Evolutionary conservation across 1,140 invertebrate species (phyloP).

Genomic region (Monomorium pharaonis): DNA sequence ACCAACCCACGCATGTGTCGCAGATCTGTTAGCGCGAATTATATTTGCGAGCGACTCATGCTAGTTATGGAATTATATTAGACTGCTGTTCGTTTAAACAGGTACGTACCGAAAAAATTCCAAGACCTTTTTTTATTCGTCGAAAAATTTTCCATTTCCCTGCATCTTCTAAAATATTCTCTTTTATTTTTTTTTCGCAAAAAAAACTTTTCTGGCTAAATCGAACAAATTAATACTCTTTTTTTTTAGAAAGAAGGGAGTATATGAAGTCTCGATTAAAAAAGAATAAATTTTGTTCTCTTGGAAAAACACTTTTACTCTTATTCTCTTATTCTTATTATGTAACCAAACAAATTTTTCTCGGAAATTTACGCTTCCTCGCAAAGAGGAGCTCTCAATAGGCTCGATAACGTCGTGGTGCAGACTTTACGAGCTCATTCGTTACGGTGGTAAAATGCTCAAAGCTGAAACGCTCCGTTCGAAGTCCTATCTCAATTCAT

Average conservation of each 20-base stretch:
- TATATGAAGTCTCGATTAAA: background rate
- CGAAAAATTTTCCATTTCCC: background rate
- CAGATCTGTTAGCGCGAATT: conserved; percentile 32
- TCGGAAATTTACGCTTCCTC: background rate
- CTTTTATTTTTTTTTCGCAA: background rate
- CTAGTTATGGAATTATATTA: conserved; percentile 25
- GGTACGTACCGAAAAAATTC: background rate
- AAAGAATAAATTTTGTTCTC: background rate
- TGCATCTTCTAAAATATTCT: background rate
- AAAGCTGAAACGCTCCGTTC: conserved; percentile 3
- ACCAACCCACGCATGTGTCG: conserved; percentile 29
- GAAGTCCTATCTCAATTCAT: conserved; percentile 21
- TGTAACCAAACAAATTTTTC: background rate
- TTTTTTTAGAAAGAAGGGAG: background rate
- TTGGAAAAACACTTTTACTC: background rate
- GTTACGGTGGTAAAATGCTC: conserved; percentile 1
- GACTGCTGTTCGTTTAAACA: background rate
- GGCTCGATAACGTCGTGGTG: conserved; percentile 8
- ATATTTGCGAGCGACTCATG: conserved; percentile 12
- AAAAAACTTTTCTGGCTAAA: background rate
- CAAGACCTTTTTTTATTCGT: background rate
- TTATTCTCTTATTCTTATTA: background rate
- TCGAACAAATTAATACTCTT: background rate
- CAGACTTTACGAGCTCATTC: conserved; percentile 41
- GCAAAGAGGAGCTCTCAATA: conserved; percentile 1